Evolutionary conservation across 2,888 invertebrate species (phyloP), one percentile per base, ranked within the genome.

Genomic region (Laspeyria flexula): DNA sequence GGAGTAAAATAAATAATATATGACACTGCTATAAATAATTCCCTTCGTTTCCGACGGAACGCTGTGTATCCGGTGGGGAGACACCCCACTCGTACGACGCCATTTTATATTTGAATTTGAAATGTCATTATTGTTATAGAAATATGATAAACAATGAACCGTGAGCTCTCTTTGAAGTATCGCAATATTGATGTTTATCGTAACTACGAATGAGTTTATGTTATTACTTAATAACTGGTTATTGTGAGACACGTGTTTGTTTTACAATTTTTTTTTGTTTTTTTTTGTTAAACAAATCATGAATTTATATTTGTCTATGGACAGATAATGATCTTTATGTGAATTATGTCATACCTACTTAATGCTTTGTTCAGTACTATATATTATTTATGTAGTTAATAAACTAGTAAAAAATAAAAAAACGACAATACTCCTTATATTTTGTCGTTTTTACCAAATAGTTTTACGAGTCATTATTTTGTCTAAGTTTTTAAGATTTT

Each of bases 81-180:
- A 58, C 83, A 84, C 89, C 88, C 90, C 80, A 81, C 72, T 63
- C 57, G 66, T 55, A 11, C 67, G 78, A 69, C 83, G 88, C 89
- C 88, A 89, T 89, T 79, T 88, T 89, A 79, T 80, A 81, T 84
- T 82, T 67, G 71, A 72, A 76, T 78, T 74, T 66, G 70, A 80
- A 83, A 85, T 86, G 80, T 73, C 66, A 74, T 74, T 75, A 79
- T 79, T 80, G 75, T 70, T 71, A 78, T 77, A 73, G 68, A 71
- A 73, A 74, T 77, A 65, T 63, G 60, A 71, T 71, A 59, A 70
- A 66, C 60, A 64, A 60, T 66, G 57, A 63, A 56, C 53, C 49
- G 49, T 60, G 54, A 74, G 62, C 57, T 55, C 56, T 60, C 46
- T 62, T 59, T 66, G 60, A 46, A 66, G 53, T 58, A 53, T 56